phyloP scores from a whole-genome alignment of 64 coral and sea anemone species.

The Cladopsammia gracilis region DNA sequence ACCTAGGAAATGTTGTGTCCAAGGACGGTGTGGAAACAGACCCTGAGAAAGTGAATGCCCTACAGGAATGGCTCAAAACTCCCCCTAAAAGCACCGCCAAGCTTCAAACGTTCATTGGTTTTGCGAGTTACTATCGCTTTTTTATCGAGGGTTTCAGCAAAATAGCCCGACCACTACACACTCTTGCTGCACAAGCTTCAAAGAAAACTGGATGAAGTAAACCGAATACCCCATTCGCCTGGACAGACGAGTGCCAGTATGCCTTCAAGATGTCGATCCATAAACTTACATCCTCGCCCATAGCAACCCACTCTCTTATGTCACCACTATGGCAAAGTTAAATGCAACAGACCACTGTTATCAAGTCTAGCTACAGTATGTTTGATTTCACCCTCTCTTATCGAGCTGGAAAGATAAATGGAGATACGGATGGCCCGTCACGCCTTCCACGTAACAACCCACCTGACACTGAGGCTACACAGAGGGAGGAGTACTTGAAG shows the following conservation, averaged over 20 bases:
- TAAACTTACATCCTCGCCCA: slow-evolving; percentile 60
- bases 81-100: not conserved
- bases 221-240: not conserved
- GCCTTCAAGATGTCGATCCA: slow-evolving; percentile 36
- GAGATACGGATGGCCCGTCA: slow-evolving; percentile 6
- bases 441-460: not conserved
- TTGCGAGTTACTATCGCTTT: slow-evolving; percentile 27
- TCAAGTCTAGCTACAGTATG: not conserved
- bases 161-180: slow-evolving; percentile 12
- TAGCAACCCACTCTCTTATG: slow-evolving; percentile 33
- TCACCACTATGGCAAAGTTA: slow-evolving; percentile 16
- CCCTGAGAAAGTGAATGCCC: slow-evolving; percentile 11
- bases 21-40: slow-evolving; percentile 49
- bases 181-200: not conserved
- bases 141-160: slow-evolving; percentile 23
- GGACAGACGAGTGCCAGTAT: slow-evolving; percentile 37
- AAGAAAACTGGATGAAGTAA: not conserved
- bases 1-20: slow-evolving; percentile 62
- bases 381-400: slow-evolving; percentile 59
- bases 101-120: slow-evolving; percentile 27
- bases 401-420: not conserved
- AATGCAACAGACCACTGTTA: slow-evolving; percentile 44
- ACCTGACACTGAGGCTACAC: not conserved
- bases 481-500: slow-evolving; percentile 40
- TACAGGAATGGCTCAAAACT: slow-evolving; percentile 11